Evolutionary conservation across 2,888 invertebrate species (phyloP).

Genomic region (Leptopilina myrica): DNA sequence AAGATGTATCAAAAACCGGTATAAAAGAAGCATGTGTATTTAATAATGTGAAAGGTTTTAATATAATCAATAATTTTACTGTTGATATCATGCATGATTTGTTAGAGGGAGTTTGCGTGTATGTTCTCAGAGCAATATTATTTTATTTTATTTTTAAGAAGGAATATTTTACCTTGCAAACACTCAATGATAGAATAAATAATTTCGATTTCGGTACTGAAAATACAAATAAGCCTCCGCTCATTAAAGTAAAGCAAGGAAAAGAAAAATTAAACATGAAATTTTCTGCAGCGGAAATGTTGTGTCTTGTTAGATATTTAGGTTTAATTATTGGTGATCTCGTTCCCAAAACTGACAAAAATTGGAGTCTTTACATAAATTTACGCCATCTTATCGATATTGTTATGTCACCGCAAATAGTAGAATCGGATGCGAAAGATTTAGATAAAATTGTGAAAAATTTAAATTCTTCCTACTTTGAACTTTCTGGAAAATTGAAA

Average conservation of each 20-base stretch:
- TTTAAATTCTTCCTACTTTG: neutral
- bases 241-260: neutral
- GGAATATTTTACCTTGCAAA: neutral
- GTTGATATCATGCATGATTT: constrained; percentile 39
- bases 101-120: constrained; percentile 29
- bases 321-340: constrained; percentile 38
- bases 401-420: neutral
- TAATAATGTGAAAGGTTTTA: constrained; percentile 43
- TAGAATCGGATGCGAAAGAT: neutral
- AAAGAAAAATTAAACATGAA: constrained; percentile 37
- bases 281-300: neutral
- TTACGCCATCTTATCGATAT: constrained; percentile 14
- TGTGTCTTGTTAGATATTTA: neutral
- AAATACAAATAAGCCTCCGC: constrained; percentile 30
- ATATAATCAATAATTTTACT: constrained; percentile 45
- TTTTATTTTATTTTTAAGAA: constrained; percentile 1
- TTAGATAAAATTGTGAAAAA: neutral
- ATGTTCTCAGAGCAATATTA: constrained; percentile 18
- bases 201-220: constrained; percentile 33
- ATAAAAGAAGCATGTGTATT: constrained; percentile 44
- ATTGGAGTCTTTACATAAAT: constrained; percentile 25
- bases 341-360: constrained; percentile 23
- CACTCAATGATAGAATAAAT: constrained; percentile 28
- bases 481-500: neutral
- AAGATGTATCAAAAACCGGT: constrained; percentile 21